Conservation (phyloP, 2,113 vertebrate species). For the Aldabrachelys gigantea region DNA sequence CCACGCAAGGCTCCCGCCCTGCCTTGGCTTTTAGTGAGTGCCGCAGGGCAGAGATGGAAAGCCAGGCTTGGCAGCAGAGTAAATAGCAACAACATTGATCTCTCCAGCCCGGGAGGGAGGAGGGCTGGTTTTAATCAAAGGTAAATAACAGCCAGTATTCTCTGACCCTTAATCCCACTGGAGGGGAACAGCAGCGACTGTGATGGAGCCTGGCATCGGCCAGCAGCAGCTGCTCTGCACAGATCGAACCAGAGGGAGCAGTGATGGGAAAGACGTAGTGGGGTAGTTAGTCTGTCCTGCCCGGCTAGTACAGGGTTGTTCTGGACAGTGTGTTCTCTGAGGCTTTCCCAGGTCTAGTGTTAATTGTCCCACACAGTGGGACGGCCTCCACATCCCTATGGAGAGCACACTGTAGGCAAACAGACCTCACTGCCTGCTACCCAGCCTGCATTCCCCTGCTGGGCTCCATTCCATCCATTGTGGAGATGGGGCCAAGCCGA, state of each 20-base stretch:
- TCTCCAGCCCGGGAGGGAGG: conserved; percentile 23
- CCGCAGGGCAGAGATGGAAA: conserved; percentile 59
- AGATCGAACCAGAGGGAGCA: neutral
- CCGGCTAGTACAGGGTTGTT: neutral
- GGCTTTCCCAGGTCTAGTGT: neutral
- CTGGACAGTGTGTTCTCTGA: neutral
- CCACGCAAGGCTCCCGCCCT: neutral
- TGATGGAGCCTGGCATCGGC: neutral
- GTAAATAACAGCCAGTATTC: conserved; percentile 68
- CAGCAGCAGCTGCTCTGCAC: conserved; percentile 23
- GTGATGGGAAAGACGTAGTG: neutral
- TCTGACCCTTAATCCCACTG: conserved; percentile 64
- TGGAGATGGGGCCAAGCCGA: neutral
- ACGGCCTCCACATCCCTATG: neutral
- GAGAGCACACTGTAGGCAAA: neutral
- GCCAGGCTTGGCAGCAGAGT: conserved; percentile 63
- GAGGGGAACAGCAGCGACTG: neutral
- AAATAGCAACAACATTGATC: conserved; percentile 66
- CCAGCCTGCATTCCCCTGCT: neutral
- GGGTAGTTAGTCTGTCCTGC: neutral
- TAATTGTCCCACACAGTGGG: neutral
- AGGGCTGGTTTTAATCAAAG: conserved; percentile 72
- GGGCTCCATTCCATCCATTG: neutral
- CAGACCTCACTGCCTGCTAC: no score
- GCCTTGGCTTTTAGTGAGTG: conserved; percentile 23